Percentiles rank a stretch among this genome's conserved stretches.
Evolutionary conservation across 1,140 invertebrate genomes (phyloP).

Genomic region (Drosophila rhopaloa): DNA sequence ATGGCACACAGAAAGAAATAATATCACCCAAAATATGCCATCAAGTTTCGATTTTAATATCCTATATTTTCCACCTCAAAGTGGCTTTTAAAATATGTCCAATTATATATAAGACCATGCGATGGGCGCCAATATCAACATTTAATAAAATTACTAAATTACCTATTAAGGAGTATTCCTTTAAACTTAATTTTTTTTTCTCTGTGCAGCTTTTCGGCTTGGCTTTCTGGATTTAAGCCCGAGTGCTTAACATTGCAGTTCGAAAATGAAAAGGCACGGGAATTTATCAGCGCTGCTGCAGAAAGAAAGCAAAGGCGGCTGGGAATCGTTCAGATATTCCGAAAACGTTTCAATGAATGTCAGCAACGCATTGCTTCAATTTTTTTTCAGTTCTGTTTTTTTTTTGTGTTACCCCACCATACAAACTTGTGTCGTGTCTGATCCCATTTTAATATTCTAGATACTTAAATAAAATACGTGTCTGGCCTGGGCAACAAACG

Average conservation of each 20-base stretch:
- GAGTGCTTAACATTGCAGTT: constrained; percentile 53
- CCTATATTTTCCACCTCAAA: no score
- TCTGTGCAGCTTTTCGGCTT: constrained; percentile 58
- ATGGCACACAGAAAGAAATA: constrained; percentile 41
- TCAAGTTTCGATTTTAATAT: no score
- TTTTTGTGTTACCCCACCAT: constrained; percentile 3
- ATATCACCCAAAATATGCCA: neutral
- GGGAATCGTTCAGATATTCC: constrained; percentile 72
- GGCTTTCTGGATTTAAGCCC: constrained; percentile 35
- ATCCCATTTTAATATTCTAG: constrained; percentile 85
- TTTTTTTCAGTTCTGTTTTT: constrained; percentile 48
- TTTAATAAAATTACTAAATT: no score
- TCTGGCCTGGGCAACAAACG: constrained; percentile 82
- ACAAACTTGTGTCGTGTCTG: constrained; percentile 69
- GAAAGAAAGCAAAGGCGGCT: constrained; percentile 60
- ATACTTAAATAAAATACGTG: constrained; percentile 84
- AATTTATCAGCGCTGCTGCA: constrained; percentile 43
- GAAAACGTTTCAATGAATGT: constrained; percentile 81
- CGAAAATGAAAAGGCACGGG: constrained; percentile 36
- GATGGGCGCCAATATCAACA: neutral
- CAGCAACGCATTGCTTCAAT: constrained; percentile 79
- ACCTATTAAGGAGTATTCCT: no score
- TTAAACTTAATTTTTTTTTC: constrained; percentile 2
- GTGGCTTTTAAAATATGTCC: neutral
- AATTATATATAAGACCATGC: neutral